Base-by-base conservation (phyloP, 1,140 invertebrate genomes). In the Anadara kagoshimensis region DNA sequence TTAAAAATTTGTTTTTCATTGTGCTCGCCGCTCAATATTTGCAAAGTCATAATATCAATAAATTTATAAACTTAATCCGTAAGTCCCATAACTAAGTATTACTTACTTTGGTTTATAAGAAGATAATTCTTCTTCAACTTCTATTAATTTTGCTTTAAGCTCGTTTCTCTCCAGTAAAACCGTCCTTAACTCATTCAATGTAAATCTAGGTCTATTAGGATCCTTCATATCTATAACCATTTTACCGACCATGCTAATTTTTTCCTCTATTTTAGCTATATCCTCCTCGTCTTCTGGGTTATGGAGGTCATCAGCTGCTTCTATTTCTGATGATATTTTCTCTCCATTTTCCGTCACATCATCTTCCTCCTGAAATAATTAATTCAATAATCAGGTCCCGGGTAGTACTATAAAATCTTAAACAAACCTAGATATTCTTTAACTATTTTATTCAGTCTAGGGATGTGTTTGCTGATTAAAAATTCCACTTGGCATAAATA, bases 151-250 rank as follows among this genome's bases (percentile, higher is more conserved):
- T 24, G 94, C 93, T 90, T 97, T 97, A 16, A 97, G 90, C 87
- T 96, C 94, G 87, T 97, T 97, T 78, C 96, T 91, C 89, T 97
- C 95, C 83, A 95, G 93, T 12, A 97, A 90, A 78, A 98, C 96
- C 84, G 95, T 94, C 83, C 94, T 93, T 10, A 98, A 90, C 87
- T 98, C 97, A 47, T 93, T 92, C 44, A 96, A 94, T 11, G 96
- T 97, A 88, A 98, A 98, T 63, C 95, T 91, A 12, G 96, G 96
- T 80, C 94, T 91, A 81, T 96, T 94, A 0, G 95, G 86, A 68
- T 89, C 87, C 51, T 90, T 91, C 29, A 93, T 86, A 80, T 93
- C 91, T 62, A 86, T 83, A 47, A 88, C 78, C 77, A 89, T 80
- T 71, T 89, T 88, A 1, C 87, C 87, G 24, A 86, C 79, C 24